A percentile compares a stretch with the other conserved stretches of the same genome.
phyloP scores from a whole-genome alignment of 2,113 vertebrate species.

The Rynchops niger region DNA sequence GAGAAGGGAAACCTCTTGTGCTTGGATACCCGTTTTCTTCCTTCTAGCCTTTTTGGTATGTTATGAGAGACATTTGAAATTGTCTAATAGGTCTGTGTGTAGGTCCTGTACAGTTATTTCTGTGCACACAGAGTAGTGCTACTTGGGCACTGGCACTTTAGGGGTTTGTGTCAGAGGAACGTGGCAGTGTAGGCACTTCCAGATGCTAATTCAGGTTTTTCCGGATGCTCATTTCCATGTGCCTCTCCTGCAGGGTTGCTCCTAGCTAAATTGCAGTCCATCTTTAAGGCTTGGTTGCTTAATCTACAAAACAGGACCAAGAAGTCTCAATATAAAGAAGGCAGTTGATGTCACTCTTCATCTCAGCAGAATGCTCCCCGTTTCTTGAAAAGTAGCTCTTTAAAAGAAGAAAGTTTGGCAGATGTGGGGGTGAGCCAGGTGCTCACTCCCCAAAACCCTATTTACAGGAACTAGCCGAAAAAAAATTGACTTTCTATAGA shows the following conservation, averaged over 20 bases:
- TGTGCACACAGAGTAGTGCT: neutral
- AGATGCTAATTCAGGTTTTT: neutral
- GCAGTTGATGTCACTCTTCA: neutral
- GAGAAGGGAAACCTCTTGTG: neutral
- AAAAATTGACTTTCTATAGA: neutral
- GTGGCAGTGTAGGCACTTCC: neutral
- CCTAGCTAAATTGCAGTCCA: neutral
- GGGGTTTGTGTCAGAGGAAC: neutral
- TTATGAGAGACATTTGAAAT: neutral
- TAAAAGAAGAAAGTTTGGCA: neutral
- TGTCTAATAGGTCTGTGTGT: neutral
- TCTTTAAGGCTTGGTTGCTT: neutral
- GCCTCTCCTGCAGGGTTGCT: neutral
- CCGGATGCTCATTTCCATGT: neutral
- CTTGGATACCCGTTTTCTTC: neutral
- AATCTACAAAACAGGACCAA: neutral
- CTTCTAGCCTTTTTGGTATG: neutral
- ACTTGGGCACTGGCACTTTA: neutral
- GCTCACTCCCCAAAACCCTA: neutral
- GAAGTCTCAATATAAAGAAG: neutral
- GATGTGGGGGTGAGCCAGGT: neutral
- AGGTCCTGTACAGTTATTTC: neutral
- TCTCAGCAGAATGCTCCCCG: neutral
- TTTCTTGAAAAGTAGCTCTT: neutral
- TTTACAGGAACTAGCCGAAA: neutral